A percentile compares a stretch with the other conserved stretches of the same genome.
phyloP scores from a whole-genome alignment of 1,140 invertebrate genomes.

The Linepithema humile region DNA sequence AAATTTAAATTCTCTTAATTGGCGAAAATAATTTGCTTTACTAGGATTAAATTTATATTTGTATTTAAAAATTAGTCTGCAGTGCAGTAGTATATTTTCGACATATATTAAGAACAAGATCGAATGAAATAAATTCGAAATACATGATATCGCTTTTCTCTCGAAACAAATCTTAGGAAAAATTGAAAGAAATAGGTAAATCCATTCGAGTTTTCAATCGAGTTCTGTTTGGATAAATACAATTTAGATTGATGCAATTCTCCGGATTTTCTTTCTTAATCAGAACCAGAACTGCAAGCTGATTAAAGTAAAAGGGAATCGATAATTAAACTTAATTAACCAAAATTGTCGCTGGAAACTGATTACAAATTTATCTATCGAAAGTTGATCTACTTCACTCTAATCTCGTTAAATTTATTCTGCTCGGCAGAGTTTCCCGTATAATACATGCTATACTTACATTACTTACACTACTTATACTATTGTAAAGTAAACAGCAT shows the following conservation, averaged over 20 bases:
- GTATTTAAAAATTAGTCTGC: no score
- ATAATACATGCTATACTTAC: neutral
- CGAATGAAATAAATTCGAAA: no score
- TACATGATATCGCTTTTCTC: no score
- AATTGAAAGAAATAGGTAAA: no score
- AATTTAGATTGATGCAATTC: neutral
- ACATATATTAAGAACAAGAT: neutral
- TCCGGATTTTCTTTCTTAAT: neutral
- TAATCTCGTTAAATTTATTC: neutral
- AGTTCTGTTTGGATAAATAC: no score
- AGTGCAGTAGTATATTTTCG: no score
- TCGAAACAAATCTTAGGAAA: no score
- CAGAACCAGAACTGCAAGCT: no score
- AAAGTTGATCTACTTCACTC: neutral
- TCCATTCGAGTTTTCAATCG: no score
- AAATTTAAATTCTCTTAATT: neutral
- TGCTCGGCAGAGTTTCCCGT: neutral
- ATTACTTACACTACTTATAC: slow-evolving; percentile 31
- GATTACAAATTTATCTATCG: slow-evolving; percentile 25
- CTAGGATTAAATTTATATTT: neutral
- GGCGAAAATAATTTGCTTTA: neutral
- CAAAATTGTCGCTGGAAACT: neutral
- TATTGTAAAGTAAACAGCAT: slow-evolving; percentile 38
- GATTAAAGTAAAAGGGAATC: neutral
- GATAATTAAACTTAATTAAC: slow-evolving; percentile 6